Percentiles rank a stretch among this genome's conserved stretches.
These are phyloP conservation scores for Drosophila orosa DNA, from an alignment of 1,140 invertebrate genomes.

Conservation along the genomic window DNA sequence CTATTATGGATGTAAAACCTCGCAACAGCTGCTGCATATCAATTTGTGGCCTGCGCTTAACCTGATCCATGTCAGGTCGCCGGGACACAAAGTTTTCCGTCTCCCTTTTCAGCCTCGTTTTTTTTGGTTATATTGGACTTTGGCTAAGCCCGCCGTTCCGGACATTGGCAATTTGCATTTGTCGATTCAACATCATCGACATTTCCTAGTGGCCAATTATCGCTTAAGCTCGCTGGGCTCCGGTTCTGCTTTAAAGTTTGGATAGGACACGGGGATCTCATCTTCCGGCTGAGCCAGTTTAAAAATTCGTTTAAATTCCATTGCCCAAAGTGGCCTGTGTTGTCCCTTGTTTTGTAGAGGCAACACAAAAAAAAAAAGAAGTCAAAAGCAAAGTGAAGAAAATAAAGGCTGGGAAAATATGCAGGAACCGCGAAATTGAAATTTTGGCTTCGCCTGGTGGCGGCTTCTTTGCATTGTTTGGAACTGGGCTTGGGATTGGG, in stretches of 20 bases:
- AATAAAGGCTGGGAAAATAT: conserved; percentile 77
- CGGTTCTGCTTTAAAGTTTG: conserved; percentile 43
- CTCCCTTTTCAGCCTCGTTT: neutral
- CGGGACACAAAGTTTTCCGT: conserved; percentile 13
- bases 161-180: conserved; percentile 78
- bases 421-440: conserved; percentile 82
- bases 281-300: conserved; percentile 23
- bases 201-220: conserved; percentile 78
- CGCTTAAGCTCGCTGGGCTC: conserved; percentile 62
- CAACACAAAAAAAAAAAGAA: conserved; percentile 2
- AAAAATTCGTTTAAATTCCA: conserved; percentile 82
- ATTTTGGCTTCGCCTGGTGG: conserved; percentile 78
- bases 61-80: conserved; percentile 56
- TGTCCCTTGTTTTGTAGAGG: conserved; percentile 17
- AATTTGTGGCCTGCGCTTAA: conserved; percentile 63
- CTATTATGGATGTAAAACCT: conserved; percentile 59
- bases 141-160: conserved; percentile 67
- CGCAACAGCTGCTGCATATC: conserved; percentile 80
- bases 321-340: conserved; percentile 49
- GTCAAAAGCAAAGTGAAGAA: conserved; percentile 52
- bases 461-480: conserved; percentile 58
- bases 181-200: conserved; percentile 62
- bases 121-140: conserved; percentile 33
- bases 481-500: conserved; percentile 6
- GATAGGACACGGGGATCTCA: conserved; percentile 27